These are phyloP conservation scores for Omphaloscelis lunosa DNA, from an alignment of 2,888 invertebrate genomes.

Conservation along the genomic window DNA sequence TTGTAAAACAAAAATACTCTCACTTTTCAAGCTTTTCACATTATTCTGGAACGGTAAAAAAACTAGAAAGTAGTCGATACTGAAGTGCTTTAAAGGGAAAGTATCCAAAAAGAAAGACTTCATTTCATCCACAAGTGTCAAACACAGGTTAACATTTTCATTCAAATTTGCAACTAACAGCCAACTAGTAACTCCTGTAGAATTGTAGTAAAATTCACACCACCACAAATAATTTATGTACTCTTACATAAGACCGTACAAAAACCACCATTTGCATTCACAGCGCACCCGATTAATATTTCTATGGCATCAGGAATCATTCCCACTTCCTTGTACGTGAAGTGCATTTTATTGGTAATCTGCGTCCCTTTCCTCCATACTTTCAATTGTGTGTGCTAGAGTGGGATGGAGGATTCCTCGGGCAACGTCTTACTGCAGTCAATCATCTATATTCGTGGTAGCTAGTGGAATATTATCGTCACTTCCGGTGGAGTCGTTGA, in stretches of 20 bases:
- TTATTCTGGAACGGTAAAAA: background rate
- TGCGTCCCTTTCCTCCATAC: constrained; percentile 71
- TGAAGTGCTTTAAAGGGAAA: background rate
- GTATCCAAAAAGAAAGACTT: background rate
- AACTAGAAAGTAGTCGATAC: background rate
- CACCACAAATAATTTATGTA: constrained; percentile 46
- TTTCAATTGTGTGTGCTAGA: constrained; percentile 68
- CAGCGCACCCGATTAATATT: constrained; percentile 84
- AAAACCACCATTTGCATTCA: constrained; percentile 71
- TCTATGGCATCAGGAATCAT: constrained; percentile 85
- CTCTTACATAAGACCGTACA: constrained; percentile 66
- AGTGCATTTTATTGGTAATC: constrained; percentile 81
- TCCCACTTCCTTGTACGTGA: constrained; percentile 89
- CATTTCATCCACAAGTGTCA: background rate
- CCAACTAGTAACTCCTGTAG: background rate
- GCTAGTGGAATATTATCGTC: constrained; percentile 88
- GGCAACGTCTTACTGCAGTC: constrained; percentile 82
- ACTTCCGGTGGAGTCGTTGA: constrained; percentile 89
- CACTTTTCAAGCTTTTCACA: background rate
- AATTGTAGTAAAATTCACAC: constrained; percentile 27
- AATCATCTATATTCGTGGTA: constrained; percentile 90
- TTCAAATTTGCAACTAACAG: background rate
- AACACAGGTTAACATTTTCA: background rate
- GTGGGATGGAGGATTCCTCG: constrained; percentile 62
- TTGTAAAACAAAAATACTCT: background rate